Percentiles rank a stretch among this genome's conserved stretches.
Conservation (phyloP, 1,140 invertebrate genomes). For the Panonychus citri region DNA sequence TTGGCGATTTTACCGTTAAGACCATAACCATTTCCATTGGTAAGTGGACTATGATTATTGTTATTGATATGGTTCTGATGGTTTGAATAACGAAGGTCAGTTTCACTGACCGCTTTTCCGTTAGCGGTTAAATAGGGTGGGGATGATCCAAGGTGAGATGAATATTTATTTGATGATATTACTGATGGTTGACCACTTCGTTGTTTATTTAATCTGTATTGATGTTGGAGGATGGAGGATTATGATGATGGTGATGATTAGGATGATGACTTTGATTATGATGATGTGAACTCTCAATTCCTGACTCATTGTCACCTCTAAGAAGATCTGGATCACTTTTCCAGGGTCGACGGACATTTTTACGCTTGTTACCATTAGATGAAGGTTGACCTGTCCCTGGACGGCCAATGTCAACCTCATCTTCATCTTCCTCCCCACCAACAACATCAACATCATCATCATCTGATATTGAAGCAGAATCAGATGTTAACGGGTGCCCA, state of each 20-base stretch:
- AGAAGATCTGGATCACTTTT: slow-evolving; percentile 8
- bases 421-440: neutral
- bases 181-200: too few species aligned
- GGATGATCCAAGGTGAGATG: neutral
- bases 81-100: neutral
- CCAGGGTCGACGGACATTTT: neutral
- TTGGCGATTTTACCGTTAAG: neutral
- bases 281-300: too few species aligned
- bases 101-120: slow-evolving; percentile 1
- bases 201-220: neutral
- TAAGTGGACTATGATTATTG: neutral
- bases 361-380: neutral
- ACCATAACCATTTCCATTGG: neutral
- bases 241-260: neutral
- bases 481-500: neutral
- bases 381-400: neutral
- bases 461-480: neutral
- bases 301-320: neutral
- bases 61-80: neutral
- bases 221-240: neutral
- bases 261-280: neutral
- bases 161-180: neutral
- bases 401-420: neutral
- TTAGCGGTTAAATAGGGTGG: neutral
- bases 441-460: neutral